Evolutionary conservation across 2,113 vertebrate species (phyloP).

Genomic region (Climacteris rufus): DNA sequence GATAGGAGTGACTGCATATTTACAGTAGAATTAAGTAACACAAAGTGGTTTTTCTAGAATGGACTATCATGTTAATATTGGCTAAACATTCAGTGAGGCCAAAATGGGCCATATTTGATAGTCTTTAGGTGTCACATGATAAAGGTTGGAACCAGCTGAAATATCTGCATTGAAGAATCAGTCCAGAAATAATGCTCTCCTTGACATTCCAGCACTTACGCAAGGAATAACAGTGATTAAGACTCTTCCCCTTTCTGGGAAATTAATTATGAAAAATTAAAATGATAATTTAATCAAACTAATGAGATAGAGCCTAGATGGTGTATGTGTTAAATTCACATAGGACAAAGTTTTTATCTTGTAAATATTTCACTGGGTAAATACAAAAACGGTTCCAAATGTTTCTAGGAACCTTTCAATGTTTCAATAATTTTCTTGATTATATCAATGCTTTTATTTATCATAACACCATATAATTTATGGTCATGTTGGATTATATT

Average conservation of each 20-base stretch:
- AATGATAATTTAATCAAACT: neutral
- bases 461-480: neutral
- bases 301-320: neutral
- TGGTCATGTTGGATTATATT: neutral
- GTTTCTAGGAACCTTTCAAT: neutral
- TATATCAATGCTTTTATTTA: neutral
- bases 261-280: neutral
- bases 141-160: neutral
- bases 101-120: neutral
- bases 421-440: neutral
- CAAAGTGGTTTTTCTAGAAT: neutral
- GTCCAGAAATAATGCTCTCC: neutral
- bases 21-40: neutral
- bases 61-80: neutral
- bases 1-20: neutral
- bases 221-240: neutral
- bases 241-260: neutral
- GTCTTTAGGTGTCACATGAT: neutral
- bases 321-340: neutral
- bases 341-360: neutral
- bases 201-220: neutral
- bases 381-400: neutral
- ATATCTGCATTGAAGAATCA: neutral
- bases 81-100: neutral
- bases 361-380: neutral